Evolutionary conservation across 2,888 invertebrate species (phyloP), one percentile per base, ranked within the genome.

Genomic region (Tiliacea citrago): DNA sequence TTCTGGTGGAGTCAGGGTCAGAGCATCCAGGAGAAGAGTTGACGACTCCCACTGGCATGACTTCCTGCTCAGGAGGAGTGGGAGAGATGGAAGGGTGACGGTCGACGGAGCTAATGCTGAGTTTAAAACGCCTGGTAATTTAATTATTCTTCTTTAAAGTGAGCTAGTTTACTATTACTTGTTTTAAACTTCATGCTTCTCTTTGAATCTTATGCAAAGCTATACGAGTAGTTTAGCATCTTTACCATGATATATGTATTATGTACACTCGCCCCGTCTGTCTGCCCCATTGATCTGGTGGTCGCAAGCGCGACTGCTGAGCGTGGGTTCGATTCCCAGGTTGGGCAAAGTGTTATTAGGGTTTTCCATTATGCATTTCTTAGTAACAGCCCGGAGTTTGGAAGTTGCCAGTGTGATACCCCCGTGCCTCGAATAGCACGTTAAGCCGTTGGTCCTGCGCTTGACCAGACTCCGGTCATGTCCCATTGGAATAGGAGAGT

Each of bases 1-100:
- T 0, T 98, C 99, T 6, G 99, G 99, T 0, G 98, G 98, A 0
- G 97, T 98, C 7, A 98, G 98, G 90, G 98, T 99, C 70, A 97
- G 98, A 88, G 98, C 98, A 0, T 98, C 98, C 0, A 96, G 98
- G 65, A 96, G 98, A 67, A 97, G 98, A 49, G 98, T 99, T 8
- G 99, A 99, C 90, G 99, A 99, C 90, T 98, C 99, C 1, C 97
- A 98, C 66, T 99, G 99, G 98, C 99, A 99, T 92, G 98, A 98
- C 90, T 98, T 99, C 57, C 97, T 98, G 18, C 95, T 99, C 81
- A 97, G 98, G 73, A 97, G 99, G 69, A 98, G 98, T 79, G 98
- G 98, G 4, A 97, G 98, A 85, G 98, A 98, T 75, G 99, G 99
- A 9, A 97, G 98, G 86, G 98, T 99, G 68, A 98, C 98, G n/a